phyloP scores from a whole-genome alignment of 2,888 invertebrate species.

The Papilio gigon region DNA sequence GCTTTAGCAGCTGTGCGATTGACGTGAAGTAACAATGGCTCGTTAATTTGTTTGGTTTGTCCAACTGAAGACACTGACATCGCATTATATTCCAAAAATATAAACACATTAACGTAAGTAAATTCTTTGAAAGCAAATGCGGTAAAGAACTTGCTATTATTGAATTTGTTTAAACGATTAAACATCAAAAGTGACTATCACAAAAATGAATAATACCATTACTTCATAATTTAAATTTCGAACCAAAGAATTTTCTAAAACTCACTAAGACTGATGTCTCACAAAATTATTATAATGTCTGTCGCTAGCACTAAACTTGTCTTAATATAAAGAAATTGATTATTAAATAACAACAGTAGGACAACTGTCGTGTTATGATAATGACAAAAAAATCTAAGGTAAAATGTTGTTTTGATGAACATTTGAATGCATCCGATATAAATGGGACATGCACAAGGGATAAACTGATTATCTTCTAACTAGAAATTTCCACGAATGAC shows the following conservation, averaged over 20 bases:
- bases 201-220: neutral
- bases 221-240: neutral
- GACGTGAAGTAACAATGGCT: slow-evolving; percentile 18
- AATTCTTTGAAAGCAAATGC: neutral
- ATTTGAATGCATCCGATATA: neutral
- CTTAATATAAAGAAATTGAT: neutral
- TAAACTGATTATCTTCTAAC: neutral
- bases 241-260: neutral
- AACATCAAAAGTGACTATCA: neutral
- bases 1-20: slow-evolving; percentile 1
- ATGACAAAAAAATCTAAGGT: no score
- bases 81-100: slow-evolving; percentile 22
- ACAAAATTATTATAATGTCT: neutral
- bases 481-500: neutral
- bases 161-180: neutral
- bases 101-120: slow-evolving; percentile 8
- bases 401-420: no score
- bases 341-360: neutral
- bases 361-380: no score
- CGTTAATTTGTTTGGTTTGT: slow-evolving; percentile 26
- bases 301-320: neutral
- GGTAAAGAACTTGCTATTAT: neutral
- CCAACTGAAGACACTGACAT: slow-evolving; percentile 20
- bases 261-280: neutral
- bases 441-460: neutral